These are phyloP conservation scores for Frankliniella intonsa DNA, from an alignment of 2,888 invertebrate species.

Conservation along the genomic window DNA sequence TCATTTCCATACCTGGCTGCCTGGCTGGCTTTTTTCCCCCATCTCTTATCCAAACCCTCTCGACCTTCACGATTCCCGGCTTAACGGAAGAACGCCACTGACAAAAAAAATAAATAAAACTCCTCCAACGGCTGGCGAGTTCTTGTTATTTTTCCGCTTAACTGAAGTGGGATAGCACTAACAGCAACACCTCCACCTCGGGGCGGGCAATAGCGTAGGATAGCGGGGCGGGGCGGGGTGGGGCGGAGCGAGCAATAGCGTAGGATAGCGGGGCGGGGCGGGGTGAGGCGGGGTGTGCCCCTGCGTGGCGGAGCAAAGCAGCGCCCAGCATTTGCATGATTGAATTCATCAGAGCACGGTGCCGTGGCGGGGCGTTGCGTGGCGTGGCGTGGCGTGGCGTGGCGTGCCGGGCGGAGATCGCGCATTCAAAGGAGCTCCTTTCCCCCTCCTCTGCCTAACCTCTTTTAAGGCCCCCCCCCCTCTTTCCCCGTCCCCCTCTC, in stretches of 20 bases:
- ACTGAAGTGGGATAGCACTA: too few relatives aligned
- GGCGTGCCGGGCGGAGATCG: neutral
- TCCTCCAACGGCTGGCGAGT: too few relatives aligned
- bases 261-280: neutral
- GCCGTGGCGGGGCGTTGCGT: neutral
- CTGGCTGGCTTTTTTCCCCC: too few relatives aligned
- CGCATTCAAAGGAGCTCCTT: conserved; percentile 19
- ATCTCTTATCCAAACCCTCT: too few relatives aligned
- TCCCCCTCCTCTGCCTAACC: neutral
- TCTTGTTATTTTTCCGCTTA: too few relatives aligned
- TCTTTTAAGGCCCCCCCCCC: neutral
- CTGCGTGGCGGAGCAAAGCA: neutral
- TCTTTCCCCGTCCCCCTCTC: neutral
- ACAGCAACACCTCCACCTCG: too few relatives aligned
- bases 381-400: too few relatives aligned
- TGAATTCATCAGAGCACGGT: neutral
- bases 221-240: neutral
- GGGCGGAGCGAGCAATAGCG: neutral
- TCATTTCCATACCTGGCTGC: too few relatives aligned
- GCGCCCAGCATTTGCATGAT: conserved; percentile 18
- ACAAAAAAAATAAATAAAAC: too few relatives aligned
- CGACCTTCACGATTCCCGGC: too few relatives aligned
- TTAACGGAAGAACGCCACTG: too few relatives aligned
- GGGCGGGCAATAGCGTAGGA: neutral
- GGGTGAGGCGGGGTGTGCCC: neutral